These are phyloP conservation scores for Drosophila fungiperda DNA, from an alignment of 2,888 invertebrate species.

Conservation along the genomic window DNA sequence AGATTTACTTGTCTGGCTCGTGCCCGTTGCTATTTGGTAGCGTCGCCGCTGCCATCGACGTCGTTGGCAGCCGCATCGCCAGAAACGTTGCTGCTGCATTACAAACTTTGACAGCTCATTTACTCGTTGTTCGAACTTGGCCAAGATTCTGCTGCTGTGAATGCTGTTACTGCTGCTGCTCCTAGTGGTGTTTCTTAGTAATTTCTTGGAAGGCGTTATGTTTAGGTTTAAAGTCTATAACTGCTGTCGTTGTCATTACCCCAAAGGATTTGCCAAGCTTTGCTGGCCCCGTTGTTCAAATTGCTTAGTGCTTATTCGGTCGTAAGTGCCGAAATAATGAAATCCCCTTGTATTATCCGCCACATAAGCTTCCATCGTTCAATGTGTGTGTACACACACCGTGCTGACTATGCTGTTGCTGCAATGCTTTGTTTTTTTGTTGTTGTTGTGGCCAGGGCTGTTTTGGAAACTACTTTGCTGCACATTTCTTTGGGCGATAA, in stretches of 20 bases:
- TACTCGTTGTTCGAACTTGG: slow-evolving; percentile 80
- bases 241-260: slow-evolving; percentile 70
- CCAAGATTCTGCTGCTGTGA: slow-evolving; percentile 22
- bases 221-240: slow-evolving; percentile 75
- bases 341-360: slow-evolving; percentile 78
- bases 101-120: slow-evolving; percentile 82
- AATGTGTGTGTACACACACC: neutral
- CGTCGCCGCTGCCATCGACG: slow-evolving; percentile 25
- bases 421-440: slow-evolving; percentile 30
- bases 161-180: slow-evolving; percentile 16
- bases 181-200: slow-evolving; percentile 26
- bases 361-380: slow-evolving; percentile 72
- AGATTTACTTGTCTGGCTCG: slow-evolving; percentile 83
- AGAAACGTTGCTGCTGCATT: slow-evolving; percentile 73
- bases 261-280: slow-evolving; percentile 67
- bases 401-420: slow-evolving; percentile 13
- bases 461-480: slow-evolving; percentile 71
- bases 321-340: slow-evolving; percentile 81
- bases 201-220: slow-evolving; percentile 61
- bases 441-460: slow-evolving; percentile 4
- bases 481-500: slow-evolving; percentile 80
- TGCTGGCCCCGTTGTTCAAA: slow-evolving; percentile 67
- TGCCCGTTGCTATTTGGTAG: slow-evolving; percentile 72
- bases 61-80: slow-evolving; percentile 53
- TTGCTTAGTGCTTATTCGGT: slow-evolving; percentile 78